Evolutionary conservation across 2,113 vertebrate genomes (phyloP), one percentile per base, ranked within the genome.

Genomic region (Phyllostomus hastatus): DNA sequence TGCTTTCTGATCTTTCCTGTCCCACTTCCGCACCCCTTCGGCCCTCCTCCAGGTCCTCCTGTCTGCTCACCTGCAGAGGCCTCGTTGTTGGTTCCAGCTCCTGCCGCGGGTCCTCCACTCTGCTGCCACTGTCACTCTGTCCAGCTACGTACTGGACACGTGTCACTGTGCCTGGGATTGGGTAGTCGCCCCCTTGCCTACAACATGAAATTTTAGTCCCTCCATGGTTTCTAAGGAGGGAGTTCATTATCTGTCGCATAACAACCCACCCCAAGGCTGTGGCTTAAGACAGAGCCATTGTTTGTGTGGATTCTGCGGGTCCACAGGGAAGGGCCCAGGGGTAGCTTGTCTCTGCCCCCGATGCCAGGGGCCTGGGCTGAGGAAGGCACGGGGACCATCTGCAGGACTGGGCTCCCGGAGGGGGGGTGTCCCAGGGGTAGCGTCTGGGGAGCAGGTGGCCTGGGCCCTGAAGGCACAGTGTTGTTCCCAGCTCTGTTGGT

Each of bases 161-260:
- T 79, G 54, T 95, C 85, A 96, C 97, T 95, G 79, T 83, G 81
- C 95, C 95, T 79, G 95, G 72, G 70, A 95, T 97, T 97, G 86
- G 50, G 69, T 88, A 64, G 64, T 41, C 93, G 48, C 67, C 15
- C 94, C 88, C 69, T 89, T 92, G 50, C 72, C 95, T 95, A 46
- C 31, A 57, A 69, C 90, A 41, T 78, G 75, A 89, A 90, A 88
- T 93, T 38, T 64, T 93, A 67, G 28, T 81, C 11, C 61, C 97
- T 73, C 69, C 24, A 2, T 17, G 26, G 67, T 15, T 28, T 81
- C 90, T 96, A 1, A 59, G 57, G 6, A 26, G 7, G 38, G 54
- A 15, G 33, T 9, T 48, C 41, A 5, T 87, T 28, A 17, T 70
- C 52, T 76, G 50, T n/a, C 2, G 2, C 1, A 28, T 10, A 41